These are phyloP conservation scores for Neotragus pygmaeus DNA, from an alignment of 2,113 vertebrate genomes.

Conservation along the genomic window DNA sequence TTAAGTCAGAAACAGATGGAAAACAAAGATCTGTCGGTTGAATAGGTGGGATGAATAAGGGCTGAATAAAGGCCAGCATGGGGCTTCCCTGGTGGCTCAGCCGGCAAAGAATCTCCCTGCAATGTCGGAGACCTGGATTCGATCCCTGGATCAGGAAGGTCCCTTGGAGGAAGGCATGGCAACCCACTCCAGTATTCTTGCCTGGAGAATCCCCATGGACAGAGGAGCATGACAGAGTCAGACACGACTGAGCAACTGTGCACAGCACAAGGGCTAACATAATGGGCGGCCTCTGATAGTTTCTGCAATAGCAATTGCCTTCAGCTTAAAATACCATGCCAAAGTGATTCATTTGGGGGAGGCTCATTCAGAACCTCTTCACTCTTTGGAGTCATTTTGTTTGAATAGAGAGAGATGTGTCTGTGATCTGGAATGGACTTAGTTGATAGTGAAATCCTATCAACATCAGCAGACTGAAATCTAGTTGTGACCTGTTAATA, in stretches of 20 bases:
- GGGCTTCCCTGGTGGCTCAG: not conserved
- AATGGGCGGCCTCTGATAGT: not conserved
- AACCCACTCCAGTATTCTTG: not conserved
- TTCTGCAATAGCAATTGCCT: not conserved
- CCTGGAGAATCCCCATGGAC: not conserved
- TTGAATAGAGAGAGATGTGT: not conserved
- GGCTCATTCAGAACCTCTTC: not conserved
- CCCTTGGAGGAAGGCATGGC: not conserved
- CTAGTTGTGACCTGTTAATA: not conserved
- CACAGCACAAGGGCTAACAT: not conserved
- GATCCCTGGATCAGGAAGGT: rapidly evolving
- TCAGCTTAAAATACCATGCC: not conserved
- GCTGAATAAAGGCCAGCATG: not conserved
- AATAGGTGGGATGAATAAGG: not conserved
- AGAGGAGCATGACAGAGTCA: not conserved
- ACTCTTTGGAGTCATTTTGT: not conserved
- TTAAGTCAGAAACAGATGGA: not conserved
- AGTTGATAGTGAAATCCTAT: not conserved
- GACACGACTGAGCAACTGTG: rapidly evolving
- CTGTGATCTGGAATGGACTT: not conserved
- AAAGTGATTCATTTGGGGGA: not conserved
- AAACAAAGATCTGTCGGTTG: not conserved
- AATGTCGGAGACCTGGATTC: not conserved
- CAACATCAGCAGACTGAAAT: not conserved
- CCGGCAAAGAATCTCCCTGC: not conserved